Conservation (phyloP, 2,888 invertebrate species). For the Mythimna ferrago region DNA sequence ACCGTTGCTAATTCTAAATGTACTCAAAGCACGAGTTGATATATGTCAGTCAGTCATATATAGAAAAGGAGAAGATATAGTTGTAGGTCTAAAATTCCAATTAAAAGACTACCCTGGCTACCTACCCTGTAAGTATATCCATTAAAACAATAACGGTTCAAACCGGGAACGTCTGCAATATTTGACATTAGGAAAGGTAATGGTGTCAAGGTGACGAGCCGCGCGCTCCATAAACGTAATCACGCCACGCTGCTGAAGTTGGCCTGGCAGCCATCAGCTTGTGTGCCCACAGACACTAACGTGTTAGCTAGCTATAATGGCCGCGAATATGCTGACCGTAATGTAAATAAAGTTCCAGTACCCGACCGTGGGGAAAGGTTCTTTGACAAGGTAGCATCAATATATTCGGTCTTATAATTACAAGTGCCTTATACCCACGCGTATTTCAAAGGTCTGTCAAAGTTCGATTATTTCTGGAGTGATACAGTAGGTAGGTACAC, state of each 20-base stretch:
- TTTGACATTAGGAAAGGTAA: conserved; percentile 62
- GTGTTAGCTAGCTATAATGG: conserved; percentile 3
- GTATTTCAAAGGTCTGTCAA: conserved; percentile 16
- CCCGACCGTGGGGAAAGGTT: conserved; percentile 8
- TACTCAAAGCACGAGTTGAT: too few species aligned
- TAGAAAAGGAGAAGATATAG: too few species aligned
- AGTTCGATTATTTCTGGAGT: conserved; percentile 3
- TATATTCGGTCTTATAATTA: conserved; percentile 21
- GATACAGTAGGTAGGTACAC: not conserved
- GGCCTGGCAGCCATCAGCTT: conserved; percentile 3
- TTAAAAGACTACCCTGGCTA: not conserved
- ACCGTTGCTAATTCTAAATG: too few species aligned
- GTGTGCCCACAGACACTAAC: conserved; percentile 2
- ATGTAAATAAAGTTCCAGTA: conserved; percentile 21
- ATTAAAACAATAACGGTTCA: not conserved
- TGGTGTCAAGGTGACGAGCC: conserved; percentile 57
- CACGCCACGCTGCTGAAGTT: conserved; percentile 32
- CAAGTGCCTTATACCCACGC: conserved; percentile 21
- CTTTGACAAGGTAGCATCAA: conserved; percentile 10
- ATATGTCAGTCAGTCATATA: too few species aligned
- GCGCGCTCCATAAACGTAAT: conserved; percentile 35
- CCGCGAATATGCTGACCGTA: conserved; percentile 8
- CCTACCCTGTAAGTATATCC: not conserved
- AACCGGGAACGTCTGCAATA: conserved; percentile 18
- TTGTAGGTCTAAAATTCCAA: not conserved